Base-by-base conservation (phyloP, 92 coral and sea anemone genomes). In the Phymanthus crucifer region DNA sequence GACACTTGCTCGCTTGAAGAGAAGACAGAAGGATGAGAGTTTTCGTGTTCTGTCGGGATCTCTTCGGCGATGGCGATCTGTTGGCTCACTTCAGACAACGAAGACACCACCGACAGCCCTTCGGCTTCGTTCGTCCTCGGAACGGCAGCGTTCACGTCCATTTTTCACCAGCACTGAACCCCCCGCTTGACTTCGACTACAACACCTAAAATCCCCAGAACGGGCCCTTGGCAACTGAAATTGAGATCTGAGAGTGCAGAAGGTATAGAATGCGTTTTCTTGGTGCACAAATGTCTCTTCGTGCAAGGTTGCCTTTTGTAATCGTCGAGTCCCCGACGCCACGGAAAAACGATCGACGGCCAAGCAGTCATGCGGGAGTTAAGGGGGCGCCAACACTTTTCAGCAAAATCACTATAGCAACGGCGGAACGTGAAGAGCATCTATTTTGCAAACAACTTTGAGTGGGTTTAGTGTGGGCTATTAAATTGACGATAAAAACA, bases 61-160 rank as follows among this genome's bases (percentile, higher is more conserved):
- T 89, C 93, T 77, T 96, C 99, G 99, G 99, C 87, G 84, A 96
- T 93, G 83, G 97, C 97, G 97, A 96, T 96, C 87, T 96, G 99
- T 82, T 96, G 94, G 97, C 97, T 90, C 84, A 93, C 97, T 87
- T 90, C 97, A 89, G 94, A 87, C 93, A 93, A 93, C 97, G 97
- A 93, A 90, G 97, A 80, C 94, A 93, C 94, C 70, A 92, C 97
- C 94, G 97, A 93, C 87, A 93, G 82, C 69, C 97, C 97, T 85
- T 93, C 97, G 91, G 86, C 80, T 61, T 82, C 86, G 80, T 71
- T 82, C 90, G 97, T 75, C 91, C 97, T 93, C 97, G 97, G 97
- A 86, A 90, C 97, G 85, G 83, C 94, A 87, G 91, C 94, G 90
- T 87, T 93, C 75, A 85, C 94, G 81, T 93, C 97, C 97, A 93